Base-by-base conservation (phyloP, 2,113 vertebrate species). In the Cyrtonyx montezumae region DNA sequence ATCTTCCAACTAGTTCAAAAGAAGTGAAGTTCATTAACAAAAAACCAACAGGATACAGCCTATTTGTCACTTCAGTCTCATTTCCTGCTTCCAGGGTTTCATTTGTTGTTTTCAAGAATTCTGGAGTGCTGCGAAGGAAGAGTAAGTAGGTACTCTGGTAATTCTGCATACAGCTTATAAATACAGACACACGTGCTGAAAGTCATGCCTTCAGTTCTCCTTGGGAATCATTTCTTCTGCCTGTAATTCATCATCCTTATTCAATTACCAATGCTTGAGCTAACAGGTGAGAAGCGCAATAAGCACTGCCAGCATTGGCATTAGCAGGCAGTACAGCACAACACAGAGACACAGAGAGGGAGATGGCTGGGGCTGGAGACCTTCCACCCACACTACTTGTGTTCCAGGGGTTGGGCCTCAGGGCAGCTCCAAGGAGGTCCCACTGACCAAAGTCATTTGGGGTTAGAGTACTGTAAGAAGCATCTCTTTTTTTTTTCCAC, bases 41-140 rank as follows among this genome's bases (percentile, higher is more conserved):
- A 28, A 62, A 36, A 59, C 11, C 7, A 21, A 7, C 59, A 86
- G 17, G 3, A 69, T 37, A 65, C 10, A 63, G 40, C 23, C 45
- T 75, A 63, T 91, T 65, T 61, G 46, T 69, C 65, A 78, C 43
- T 66, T 78, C 18, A 65, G 63, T 87, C 89, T 91, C 56, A 84
- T 55, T 90, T 92, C 87, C 87, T 80, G 36, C 70, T 88, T 83
- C 36, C 69, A 94, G 65, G 43, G 88, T 46, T 94, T 80, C 90
- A 84, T 61, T 91, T 32, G 61, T n/a, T 79, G 71, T n/a, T 89
- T 73, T 73, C 21, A 74, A 79, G 34, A 63, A 67, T 84, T 80
- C 68, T 67, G 45, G 37, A 82, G 32, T n/a, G 69, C 21, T 3
- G 20, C 26, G 51, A 74, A 92, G 42, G 28, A 77, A 59, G 69